phyloP scores from a whole-genome alignment of 2,888 invertebrate genomes.

The Conomelus anceps region DNA sequence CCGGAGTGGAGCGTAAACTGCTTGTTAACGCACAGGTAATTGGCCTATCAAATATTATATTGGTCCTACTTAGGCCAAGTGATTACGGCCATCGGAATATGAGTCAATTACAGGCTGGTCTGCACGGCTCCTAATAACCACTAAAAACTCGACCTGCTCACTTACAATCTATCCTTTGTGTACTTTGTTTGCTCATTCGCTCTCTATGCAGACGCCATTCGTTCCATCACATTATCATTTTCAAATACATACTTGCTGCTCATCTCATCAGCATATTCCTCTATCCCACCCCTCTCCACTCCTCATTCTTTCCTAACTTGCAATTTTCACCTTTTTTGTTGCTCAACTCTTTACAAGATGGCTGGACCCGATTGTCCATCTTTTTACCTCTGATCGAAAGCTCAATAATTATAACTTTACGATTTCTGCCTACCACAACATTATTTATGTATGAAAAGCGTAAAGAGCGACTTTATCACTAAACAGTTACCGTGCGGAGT shows the following conservation, averaged over 20 bases:
- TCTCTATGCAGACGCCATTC: not conserved
- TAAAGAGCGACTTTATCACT: no score
- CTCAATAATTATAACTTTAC: no score
- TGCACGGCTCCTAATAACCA: not conserved
- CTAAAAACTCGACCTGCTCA: constrained; percentile 3
- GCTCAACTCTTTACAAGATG: no score
- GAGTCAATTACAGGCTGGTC: constrained; percentile 23
- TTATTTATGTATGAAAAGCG: no score
- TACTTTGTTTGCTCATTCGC: constrained; percentile 2
- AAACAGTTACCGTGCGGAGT: no score
- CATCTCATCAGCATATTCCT: not conserved
- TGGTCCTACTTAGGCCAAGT: constrained; percentile 28
- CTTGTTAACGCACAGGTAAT: constrained; percentile 32
- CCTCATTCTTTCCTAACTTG: not conserved
- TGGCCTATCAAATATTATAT: constrained; percentile 32
- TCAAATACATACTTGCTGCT: not conserved
- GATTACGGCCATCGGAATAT: constrained; percentile 21
- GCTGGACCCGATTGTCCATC: no score
- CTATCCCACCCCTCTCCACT: not conserved
- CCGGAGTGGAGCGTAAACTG: constrained; percentile 25
- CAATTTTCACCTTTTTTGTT: not conserved
- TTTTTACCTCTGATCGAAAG: no score
- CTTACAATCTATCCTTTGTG: not conserved
- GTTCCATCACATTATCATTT: not conserved
- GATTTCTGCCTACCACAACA: no score